Conservation (phyloP, 2,113 vertebrate species). For the Cyanoderma ruficeps region DNA sequence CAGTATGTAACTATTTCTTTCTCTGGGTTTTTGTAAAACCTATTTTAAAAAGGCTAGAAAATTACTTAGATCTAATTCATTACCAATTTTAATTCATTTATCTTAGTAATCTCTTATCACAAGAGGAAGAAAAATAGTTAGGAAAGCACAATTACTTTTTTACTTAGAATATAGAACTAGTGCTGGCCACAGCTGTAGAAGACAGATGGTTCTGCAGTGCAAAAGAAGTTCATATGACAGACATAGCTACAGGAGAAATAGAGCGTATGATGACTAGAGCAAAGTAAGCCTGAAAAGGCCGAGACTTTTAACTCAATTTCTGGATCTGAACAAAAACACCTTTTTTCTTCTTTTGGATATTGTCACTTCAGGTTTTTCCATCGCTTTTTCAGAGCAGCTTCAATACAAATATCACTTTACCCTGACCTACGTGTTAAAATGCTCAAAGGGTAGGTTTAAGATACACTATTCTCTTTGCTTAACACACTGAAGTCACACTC, state of each 20-base stretch:
- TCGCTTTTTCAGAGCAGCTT: not conserved
- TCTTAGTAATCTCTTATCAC: not conserved
- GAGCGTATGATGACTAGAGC: fast-evolving
- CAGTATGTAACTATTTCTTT: not conserved
- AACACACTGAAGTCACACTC: not conserved
- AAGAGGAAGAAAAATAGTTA: not conserved
- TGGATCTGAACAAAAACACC: not conserved
- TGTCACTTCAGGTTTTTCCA: not conserved
- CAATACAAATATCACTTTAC: not conserved
- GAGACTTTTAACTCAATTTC: not conserved
- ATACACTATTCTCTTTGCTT: not conserved
- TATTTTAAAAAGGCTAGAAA: not conserved
- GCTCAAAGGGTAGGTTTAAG: not conserved
- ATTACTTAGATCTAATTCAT: not conserved
- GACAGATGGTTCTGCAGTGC: not conserved
- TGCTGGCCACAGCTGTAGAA: not conserved
- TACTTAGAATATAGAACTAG: not conserved
- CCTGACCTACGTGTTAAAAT: fast-evolving
- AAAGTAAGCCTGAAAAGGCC: not conserved
- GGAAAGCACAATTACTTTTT: not conserved
- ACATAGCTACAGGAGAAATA: not conserved
- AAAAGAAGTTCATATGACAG: not conserved
- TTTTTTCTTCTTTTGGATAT: not conserved
- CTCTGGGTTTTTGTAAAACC: not conserved
- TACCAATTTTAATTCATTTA: not conserved